These are phyloP conservation scores for Pocillopora damicornis DNA, from an alignment of 64 coral and sea anemone genomes.

Conservation along the genomic window DNA sequence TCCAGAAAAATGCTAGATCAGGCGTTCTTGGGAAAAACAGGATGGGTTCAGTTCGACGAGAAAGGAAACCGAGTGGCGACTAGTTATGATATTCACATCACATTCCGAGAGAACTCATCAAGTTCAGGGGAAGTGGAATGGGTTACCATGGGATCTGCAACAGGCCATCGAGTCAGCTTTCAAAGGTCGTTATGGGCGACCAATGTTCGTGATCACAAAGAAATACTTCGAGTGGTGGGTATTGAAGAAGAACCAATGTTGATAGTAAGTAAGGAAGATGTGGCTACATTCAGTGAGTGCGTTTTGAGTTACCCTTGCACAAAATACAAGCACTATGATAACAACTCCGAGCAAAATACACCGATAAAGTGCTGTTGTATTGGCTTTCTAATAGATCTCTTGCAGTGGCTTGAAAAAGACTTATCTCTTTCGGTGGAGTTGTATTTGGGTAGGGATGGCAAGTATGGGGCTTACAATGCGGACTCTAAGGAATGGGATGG, in stretches of 20 bases:
- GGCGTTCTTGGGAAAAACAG: slow-evolving; percentile 37
- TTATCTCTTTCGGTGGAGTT: slow-evolving; percentile 48
- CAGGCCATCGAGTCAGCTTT: background rate
- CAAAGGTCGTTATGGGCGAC: slow-evolving; percentile 45
- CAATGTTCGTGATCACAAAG: background rate
- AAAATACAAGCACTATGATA: slow-evolving; percentile 32
- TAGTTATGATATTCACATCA: slow-evolving; percentile 21
- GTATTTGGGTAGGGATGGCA: slow-evolving; percentile 59
- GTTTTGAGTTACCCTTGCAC: slow-evolving; percentile 45
- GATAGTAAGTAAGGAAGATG: slow-evolving; percentile 42
- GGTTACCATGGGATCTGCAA: slow-evolving; percentile 12
- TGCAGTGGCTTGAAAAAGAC: slow-evolving; percentile 54
- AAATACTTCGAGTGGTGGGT: slow-evolving; percentile 53
- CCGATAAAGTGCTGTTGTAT: slow-evolving; percentile 49
- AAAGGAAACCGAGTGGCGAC: slow-evolving; percentile 2
- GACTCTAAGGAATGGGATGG: slow-evolving; percentile 69
- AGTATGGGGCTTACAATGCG: slow-evolving; percentile 41
- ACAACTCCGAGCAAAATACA: background rate
- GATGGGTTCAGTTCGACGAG: background rate
- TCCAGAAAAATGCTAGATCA: background rate
- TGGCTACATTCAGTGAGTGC: slow-evolving; percentile 39
- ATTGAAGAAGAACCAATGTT: slow-evolving; percentile 66
- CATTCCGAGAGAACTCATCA: background rate
- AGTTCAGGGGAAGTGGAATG: background rate
- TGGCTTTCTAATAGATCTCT: slow-evolving; percentile 62